phyloP scores from a whole-genome alignment of 1,140 invertebrate genomes.

The Heliconius congener region DNA sequence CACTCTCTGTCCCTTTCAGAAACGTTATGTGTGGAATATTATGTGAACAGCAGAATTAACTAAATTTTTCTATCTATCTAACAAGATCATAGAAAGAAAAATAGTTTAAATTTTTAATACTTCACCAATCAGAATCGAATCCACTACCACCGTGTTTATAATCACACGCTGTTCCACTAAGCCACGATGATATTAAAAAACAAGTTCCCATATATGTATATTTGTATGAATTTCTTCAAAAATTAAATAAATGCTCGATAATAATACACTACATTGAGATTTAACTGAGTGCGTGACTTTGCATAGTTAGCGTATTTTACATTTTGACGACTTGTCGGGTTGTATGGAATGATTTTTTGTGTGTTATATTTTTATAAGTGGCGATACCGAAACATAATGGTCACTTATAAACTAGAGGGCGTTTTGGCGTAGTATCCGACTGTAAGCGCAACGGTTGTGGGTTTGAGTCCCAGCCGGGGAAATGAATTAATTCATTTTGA shows the following conservation, averaged over 20 bases:
- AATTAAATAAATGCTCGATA: slow-evolving; percentile 72
- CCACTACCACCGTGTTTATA: neutral
- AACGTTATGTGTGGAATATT: no score
- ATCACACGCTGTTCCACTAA: neutral
- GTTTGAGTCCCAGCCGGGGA: neutral
- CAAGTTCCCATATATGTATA: slow-evolving; percentile 49
- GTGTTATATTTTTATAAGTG: neutral
- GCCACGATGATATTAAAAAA: slow-evolving; percentile 29
- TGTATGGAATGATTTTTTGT: neutral
- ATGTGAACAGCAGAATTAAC: no score
- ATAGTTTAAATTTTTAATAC: neutral
- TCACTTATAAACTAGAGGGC: no score
- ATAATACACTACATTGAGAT: slow-evolving; percentile 56
- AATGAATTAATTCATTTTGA: no score
- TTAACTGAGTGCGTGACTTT: slow-evolving; percentile 65
- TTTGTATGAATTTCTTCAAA: slow-evolving; percentile 45
- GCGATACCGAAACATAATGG: neutral
- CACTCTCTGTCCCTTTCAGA: no score
- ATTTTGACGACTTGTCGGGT: slow-evolving; percentile 13
- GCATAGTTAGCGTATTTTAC: slow-evolving; percentile 33
- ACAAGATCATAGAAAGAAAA: neutral
- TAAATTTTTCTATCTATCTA: no score
- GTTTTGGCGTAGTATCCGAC: no score
- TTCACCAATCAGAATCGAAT: neutral
- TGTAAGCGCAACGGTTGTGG: neutral